Percentiles rank a stretch among this genome's conserved stretches.
Conservation (phyloP, 37 sponge, comb jelly and placozoan species). For the Dysidea cf. avara region DNA sequence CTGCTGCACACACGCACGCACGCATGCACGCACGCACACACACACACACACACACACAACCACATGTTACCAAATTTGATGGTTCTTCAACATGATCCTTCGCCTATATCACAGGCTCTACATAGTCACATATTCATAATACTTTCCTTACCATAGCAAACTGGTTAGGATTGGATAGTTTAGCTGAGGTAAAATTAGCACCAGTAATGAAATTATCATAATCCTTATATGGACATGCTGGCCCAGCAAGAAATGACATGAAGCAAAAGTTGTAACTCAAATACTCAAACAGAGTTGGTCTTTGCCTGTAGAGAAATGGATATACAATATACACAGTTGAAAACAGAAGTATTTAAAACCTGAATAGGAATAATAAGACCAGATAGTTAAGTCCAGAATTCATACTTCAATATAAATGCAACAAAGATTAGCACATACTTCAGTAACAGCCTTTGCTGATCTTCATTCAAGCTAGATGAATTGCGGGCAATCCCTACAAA, state of each 20-base stretch:
- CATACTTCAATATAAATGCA: too few species aligned
- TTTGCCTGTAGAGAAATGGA: conserved; percentile 19
- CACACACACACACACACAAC: not conserved
- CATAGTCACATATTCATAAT: too few species aligned
- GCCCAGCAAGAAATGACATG: conserved; percentile 72
- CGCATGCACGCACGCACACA: too few species aligned
- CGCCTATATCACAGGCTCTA: not conserved
- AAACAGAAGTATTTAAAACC: too few species aligned
- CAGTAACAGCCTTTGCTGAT: conserved; percentile 53
- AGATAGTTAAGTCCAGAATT: too few species aligned
- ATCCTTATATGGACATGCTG: conserved; percentile 58
- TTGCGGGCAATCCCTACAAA: conserved; percentile 49
- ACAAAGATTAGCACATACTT: too few species aligned
- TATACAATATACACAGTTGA: too few species aligned
- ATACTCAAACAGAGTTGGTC: conserved; percentile 61
- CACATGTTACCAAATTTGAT: conserved; percentile 13
- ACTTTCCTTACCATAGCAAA: too few species aligned
- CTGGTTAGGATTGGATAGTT: too few species aligned
- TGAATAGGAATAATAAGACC: too few species aligned
- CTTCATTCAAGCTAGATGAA: conserved; percentile 47
- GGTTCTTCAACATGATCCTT: too few species aligned
- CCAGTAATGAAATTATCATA: conserved; percentile 74
- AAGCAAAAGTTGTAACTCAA: conserved; percentile 81
- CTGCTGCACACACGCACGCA: too few species aligned
- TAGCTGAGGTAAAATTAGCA: conserved; percentile 36